Conservation (phyloP, 2,888 invertebrate species). For the Conchocele bisecta region DNA sequence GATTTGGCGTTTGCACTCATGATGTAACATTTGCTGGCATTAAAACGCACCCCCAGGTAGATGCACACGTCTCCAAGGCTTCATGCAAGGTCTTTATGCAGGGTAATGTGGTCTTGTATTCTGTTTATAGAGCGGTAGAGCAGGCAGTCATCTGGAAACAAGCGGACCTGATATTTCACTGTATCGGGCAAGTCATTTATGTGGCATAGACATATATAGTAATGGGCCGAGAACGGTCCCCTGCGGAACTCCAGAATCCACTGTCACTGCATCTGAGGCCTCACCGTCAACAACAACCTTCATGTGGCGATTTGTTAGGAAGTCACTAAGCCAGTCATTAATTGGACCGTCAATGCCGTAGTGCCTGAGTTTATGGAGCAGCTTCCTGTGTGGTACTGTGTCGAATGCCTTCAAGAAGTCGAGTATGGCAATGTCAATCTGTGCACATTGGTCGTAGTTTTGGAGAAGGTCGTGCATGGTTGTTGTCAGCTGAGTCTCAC, state of each 20-base stretch:
- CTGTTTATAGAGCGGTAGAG: slow-evolving; percentile 12
- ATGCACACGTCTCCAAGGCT: no score
- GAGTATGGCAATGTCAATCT: slow-evolving; percentile 36
- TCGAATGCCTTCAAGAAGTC: slow-evolving; percentile 47
- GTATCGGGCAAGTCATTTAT: slow-evolving; percentile 24
- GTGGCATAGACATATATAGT: slow-evolving; percentile 14
- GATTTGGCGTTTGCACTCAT: no score
- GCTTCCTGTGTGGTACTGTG: slow-evolving; percentile 36
- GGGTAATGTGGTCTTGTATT: background rate
- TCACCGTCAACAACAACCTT: slow-evolving; percentile 23
- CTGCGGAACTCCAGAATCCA: slow-evolving; percentile 35
- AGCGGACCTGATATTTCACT: slow-evolving; percentile 23
- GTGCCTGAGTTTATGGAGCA: slow-evolving; percentile 37
- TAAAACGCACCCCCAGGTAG: no score
- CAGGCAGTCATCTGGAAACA: slow-evolving; percentile 34
- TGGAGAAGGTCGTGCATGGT: slow-evolving; percentile 31
- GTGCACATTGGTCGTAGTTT: slow-evolving; percentile 15
- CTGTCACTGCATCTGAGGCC: slow-evolving; percentile 5
- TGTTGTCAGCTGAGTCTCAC: slow-evolving; percentile 50
- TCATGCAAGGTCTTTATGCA: slow-evolving; percentile 17
- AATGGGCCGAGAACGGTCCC: slow-evolving; percentile 21
- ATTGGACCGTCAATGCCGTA: slow-evolving; percentile 34
- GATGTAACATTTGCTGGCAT: no score
- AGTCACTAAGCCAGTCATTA: slow-evolving; percentile 24
- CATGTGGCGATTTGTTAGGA: slow-evolving; percentile 29